A percentile compares a stretch with the other conserved stretches of the same genome.
Evolutionary conservation across 2,113 vertebrate genomes (phyloP).

Genomic region (Nyctibius bracteatus): DNA sequence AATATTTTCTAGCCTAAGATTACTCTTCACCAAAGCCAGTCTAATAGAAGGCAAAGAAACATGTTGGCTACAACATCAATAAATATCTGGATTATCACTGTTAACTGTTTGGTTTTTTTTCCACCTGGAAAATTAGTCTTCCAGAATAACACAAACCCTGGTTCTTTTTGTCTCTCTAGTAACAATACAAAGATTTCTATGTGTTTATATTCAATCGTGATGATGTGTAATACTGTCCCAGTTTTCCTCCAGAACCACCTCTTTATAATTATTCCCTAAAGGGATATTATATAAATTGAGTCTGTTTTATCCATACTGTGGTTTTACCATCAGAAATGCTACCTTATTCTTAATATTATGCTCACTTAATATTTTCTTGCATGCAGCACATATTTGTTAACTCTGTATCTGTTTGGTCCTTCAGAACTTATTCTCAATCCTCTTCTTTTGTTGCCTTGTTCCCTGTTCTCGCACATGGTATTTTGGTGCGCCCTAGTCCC

Average conservation of each 20-base stretch:
- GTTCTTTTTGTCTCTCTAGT: not conserved
- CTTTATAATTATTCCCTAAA: not conserved
- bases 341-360: not conserved
- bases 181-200: not conserved
- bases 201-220: not conserved
- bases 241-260: not conserved
- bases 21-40: not conserved
- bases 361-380: not conserved
- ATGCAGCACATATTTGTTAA: not conserved
- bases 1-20: not conserved
- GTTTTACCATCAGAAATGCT: not conserved
- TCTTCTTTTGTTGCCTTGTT: not conserved
- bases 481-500: not conserved
- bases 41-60: not conserved
- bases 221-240: not conserved
- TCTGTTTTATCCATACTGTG: not conserved
- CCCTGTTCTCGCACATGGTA: accelerated
- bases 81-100: not conserved
- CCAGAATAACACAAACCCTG: not conserved
- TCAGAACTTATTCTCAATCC: not conserved
- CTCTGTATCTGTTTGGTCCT: not conserved
- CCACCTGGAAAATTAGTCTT: not conserved
- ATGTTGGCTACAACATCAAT: not conserved
- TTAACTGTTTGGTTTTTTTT: not conserved
- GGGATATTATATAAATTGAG: not conserved